A percentile compares a stretch with the other conserved stretches of the same genome.
phyloP scores from a whole-genome alignment of 2,113 vertebrate genomes.

The Stigmatopora argus region DNA sequence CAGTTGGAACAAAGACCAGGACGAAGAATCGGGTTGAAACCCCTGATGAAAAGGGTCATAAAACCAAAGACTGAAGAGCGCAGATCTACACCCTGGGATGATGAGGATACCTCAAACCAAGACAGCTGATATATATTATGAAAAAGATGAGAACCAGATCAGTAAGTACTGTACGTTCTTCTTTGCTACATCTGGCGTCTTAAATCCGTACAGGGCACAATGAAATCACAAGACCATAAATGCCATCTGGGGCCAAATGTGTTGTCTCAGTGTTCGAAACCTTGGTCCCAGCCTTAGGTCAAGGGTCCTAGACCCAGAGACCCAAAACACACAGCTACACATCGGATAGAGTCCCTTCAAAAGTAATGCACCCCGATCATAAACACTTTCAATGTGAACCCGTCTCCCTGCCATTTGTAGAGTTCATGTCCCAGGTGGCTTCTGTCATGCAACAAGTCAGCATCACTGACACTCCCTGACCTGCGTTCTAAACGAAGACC shows the following conservation, averaged over 20 bases:
- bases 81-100: background rate
- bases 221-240: background rate
- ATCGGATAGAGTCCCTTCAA: background rate
- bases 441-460: slow-evolving; percentile 11
- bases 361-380: background rate
- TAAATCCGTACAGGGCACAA: background rate
- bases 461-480: slow-evolving; percentile 6
- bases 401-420: slow-evolving; percentile 6
- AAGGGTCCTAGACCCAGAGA: background rate
- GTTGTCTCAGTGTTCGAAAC: background rate
- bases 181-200: background rate
- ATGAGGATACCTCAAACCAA: background rate
- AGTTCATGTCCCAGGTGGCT: slow-evolving; percentile 15
- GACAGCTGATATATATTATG: background rate
- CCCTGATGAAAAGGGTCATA: too few relatives aligned
- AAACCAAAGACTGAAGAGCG: background rate
- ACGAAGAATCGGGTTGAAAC: too few relatives aligned
- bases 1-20: too few relatives aligned
- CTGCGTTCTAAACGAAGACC: slow-evolving; percentile 11
- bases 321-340: background rate
- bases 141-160: background rate
- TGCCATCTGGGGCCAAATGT: background rate
- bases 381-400: slow-evolving; percentile 14
- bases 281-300: too few relatives aligned
- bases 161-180: background rate